A percentile compares a stretch with the other conserved stretches of the same genome.
phyloP scores from a whole-genome alignment of 2,888 invertebrate species.

The Oscheius sp. region DNA sequence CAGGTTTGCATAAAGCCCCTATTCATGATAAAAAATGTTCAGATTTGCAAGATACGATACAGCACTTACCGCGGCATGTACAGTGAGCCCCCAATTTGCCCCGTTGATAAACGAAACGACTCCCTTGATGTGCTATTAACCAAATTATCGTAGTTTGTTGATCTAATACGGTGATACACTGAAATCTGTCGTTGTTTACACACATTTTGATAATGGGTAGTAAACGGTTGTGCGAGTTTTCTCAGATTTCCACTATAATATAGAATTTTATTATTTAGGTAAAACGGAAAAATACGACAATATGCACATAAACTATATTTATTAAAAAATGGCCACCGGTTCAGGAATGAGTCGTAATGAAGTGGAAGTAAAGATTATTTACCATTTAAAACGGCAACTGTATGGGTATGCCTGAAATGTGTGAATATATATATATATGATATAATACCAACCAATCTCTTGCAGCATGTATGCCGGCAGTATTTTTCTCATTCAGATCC shows the following conservation, averaged over 20 bases:
- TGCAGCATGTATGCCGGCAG: not conserved
- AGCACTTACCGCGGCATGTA: slow-evolving; percentile 49
- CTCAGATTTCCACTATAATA: not conserved
- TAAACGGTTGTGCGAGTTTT: not conserved
- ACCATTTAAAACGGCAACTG: not conserved
- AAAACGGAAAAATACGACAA: not conserved
- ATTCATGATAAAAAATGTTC: not conserved
- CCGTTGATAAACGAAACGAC: slow-evolving; percentile 32
- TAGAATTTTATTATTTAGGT: not conserved
- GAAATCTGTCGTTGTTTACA: not conserved
- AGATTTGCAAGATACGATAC: slow-evolving; percentile 49
- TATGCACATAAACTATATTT: too few species aligned
- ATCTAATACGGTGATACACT: not conserved
- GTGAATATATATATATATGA: too few species aligned
- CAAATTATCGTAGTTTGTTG: slow-evolving; percentile 16
- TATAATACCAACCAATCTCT: slow-evolving; percentile 8
- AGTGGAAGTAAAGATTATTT: too few species aligned
- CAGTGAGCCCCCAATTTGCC: slow-evolving; percentile 48
- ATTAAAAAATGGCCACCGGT: not conserved
- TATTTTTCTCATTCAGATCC: not conserved
- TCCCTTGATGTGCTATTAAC: slow-evolving; percentile 45
- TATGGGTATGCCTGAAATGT: slow-evolving; percentile 5
- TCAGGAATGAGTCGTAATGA: not conserved
- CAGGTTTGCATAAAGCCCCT: not conserved
- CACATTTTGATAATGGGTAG: not conserved